Evolutionary conservation across 2,113 vertebrate genomes (phyloP), one percentile per base, ranked within the genome.

Genomic region (Alouatta palliata): DNA sequence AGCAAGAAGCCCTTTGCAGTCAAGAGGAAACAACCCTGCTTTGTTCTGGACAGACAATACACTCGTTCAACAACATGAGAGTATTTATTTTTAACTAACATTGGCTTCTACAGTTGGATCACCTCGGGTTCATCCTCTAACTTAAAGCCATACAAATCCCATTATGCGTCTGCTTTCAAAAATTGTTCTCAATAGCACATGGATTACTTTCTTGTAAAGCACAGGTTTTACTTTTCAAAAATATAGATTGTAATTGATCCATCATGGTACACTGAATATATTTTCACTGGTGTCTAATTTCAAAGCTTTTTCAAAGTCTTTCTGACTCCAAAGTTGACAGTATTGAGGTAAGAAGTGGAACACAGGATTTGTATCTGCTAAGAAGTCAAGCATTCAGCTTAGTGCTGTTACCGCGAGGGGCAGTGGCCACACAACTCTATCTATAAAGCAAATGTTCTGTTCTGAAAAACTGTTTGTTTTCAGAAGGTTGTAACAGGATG

Each of bases 41-140:
- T 94, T 97, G 43, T 85, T 95, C 58, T 47, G 16, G 32, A 40
- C 45, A 82, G 23, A 95, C 52, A 93, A 82, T 81, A 61, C 5
- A 23, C 21, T 47, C 82, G 77, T 97, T 97, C 66, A 96, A 70
- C n/a, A 89, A 54, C 13, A 82, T 23, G 7, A 56, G 52, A 79
- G 68, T 43, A 81, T 93, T 95, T 91, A 83, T 86, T 95, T 96
- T 91, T 93, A 91, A 93, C 45, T 79, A 35, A 56, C 20, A 21
- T 14, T 54, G 23, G 37, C 68, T 64, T 47, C 40, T 81, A 49
- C 17, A 91, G 64, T 89, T 87, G 66, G 45, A 91, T 75, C 32
- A 5, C 94, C 73, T 93, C 20, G 30, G 40, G 21, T 58, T 87
- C 47, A 86, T 89, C 37, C 91, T 56, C 58, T 40, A 89, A 96